Percentiles rank a stretch among this genome's conserved stretches.
Conservation (phyloP, 2,113 vertebrate genomes). For the Larimichthys polyactis region DNA sequence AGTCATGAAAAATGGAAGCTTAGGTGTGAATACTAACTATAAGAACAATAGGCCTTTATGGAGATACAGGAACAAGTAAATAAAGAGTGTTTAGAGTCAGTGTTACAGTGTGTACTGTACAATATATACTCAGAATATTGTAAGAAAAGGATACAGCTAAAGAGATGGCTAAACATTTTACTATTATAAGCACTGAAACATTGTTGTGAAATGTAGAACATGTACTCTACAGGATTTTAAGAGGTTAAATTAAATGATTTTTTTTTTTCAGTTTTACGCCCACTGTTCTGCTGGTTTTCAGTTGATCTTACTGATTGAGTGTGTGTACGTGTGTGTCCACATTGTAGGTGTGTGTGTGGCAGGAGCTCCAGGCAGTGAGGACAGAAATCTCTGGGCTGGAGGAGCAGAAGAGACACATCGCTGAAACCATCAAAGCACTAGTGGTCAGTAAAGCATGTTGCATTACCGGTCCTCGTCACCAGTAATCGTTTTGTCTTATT, state of each 20-base stretch:
- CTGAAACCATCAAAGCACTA: slow-evolving; percentile 77
- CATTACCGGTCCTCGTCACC: neutral
- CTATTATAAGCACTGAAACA: neutral
- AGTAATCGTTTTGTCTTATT: neutral
- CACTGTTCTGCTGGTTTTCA: neutral
- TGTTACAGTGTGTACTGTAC: too few relatives aligned
- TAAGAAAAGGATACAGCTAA: neutral
- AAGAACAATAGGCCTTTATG: neutral
- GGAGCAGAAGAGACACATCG: slow-evolving; percentile 80
- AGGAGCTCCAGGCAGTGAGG: slow-evolving; percentile 81
- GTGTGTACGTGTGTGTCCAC: neutral
- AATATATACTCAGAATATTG: neutral
- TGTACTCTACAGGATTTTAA: neutral
- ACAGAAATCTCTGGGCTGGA: slow-evolving; percentile 84
- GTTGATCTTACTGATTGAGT: neutral
- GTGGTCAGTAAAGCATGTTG: slow-evolving; percentile 80
- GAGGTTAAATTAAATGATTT: neutral
- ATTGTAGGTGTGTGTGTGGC: slow-evolving; percentile 86
- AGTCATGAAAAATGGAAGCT: neutral
- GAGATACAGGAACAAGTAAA: neutral
- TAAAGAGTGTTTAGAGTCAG: neutral
- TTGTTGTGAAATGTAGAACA: neutral
- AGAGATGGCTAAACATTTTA: neutral
- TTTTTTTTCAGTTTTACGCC: neutral
- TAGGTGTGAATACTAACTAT: neutral